Base-by-base conservation (phyloP, 1,140 invertebrate species). In the Pseudomyrmex concolor region DNA sequence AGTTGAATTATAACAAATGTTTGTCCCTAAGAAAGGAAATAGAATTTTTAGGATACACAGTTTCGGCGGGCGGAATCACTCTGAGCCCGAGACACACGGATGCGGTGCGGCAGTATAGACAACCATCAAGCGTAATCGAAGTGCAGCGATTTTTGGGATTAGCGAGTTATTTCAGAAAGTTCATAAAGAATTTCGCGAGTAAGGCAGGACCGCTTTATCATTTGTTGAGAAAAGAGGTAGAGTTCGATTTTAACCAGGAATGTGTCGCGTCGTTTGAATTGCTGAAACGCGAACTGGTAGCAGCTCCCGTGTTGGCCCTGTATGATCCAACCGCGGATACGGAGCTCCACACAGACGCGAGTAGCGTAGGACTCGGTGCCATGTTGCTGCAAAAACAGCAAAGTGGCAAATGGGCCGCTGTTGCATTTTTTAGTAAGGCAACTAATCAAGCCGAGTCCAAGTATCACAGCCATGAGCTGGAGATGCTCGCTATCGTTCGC, bases 121-220 rank as follows among this genome's bases (percentile, higher is more conserved):
- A 13, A 5, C 54, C 54, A 2, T 0, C 2, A 2, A 57, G 17
- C 1, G n/a, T 57, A 0, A 13, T 2, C 0, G 54, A 15, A 0
- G 54, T 57, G 0, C 70, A 72, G 2, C 25, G 70, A 34, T 72
- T 57, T 45, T 9, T 60, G 2, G 34, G 70, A 45, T 8, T 72
- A 43, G 34, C 25, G 0, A 57, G 51, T 13, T 72, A 72, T 59
- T 72, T 72, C 10, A 17, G 70, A 13, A 72, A 59, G 8, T 72
- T 72, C 4, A 59, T 72, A 0, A 13, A 2, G 17, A 43, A 72
- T 22, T 72, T 72, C n/a, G 25, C 54, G 5, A n/a, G 3, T 72
- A 7, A n/a, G n/a, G 70, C 70, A 0, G 57, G 45, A 1, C 25
- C 70, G 2, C 45, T 72, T 4, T 59, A 72, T 9, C 5, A 72